Evolutionary conservation across 2,888 invertebrate genomes (phyloP).

Genomic region (Erebia palarica): DNA sequence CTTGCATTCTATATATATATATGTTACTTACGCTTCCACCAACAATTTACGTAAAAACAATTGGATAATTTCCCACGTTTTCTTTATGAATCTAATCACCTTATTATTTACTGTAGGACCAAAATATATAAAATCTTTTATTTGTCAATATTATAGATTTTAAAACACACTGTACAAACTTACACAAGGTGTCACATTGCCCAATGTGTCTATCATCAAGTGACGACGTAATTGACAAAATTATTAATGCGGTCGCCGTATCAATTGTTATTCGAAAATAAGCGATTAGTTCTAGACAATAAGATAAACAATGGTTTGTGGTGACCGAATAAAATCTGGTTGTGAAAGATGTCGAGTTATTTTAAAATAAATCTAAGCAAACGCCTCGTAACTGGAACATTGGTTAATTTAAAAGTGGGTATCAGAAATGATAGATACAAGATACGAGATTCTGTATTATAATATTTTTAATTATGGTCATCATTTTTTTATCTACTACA

Average conservation of each 20-base stretch:
- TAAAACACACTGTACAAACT: slow-evolving; percentile 32
- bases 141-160: not conserved
- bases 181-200: slow-evolving; percentile 70
- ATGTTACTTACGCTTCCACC: no score
- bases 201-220: slow-evolving; percentile 50
- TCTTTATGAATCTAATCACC: no score
- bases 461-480: slow-evolving; percentile 1
- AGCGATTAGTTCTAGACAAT: slow-evolving; percentile 36
- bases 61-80: no score
- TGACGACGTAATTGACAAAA: slow-evolving; percentile 40
- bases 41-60: no score
- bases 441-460: not conserved
- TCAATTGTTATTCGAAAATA: slow-evolving; percentile 37
- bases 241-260: slow-evolving; percentile 27
- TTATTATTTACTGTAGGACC: no score
- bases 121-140: no score
- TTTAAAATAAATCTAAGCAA: slow-evolving; percentile 18
- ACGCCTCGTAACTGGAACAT: slow-evolving; percentile 30
- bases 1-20: no score
- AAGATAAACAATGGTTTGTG: slow-evolving; percentile 15
- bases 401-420: slow-evolving; percentile 27
- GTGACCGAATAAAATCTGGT: slow-evolving; percentile 6
- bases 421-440: slow-evolving; percentile 26
- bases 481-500: not conserved
- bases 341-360: slow-evolving; percentile 30